Conservation (phyloP, 1,140 invertebrate genomes). For the Drosophila pandora region DNA sequence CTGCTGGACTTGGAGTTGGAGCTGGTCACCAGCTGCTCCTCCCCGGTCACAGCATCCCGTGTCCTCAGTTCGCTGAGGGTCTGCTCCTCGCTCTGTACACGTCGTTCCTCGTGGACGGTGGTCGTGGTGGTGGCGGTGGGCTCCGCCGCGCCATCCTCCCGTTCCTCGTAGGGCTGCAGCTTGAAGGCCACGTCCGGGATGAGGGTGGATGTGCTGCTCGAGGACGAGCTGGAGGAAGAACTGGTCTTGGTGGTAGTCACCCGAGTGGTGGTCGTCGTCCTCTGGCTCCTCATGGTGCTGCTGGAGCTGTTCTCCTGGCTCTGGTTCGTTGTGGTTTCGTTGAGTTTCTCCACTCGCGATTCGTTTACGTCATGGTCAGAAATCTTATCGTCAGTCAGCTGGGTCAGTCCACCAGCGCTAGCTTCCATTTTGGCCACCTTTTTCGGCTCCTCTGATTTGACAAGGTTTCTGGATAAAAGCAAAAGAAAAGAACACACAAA, state of each 20-base stretch:
- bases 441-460: constrained; percentile 65
- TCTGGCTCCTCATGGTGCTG: constrained; percentile 43
- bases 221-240: constrained; percentile 42
- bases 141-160: constrained; percentile 12
- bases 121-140: constrained; percentile 33
- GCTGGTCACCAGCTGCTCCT: constrained; percentile 73
- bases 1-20: constrained; percentile 73
- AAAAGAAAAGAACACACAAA: constrained; percentile 17
- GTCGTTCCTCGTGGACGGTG: constrained; percentile 66
- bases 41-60: constrained; percentile 59
- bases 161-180: constrained; percentile 67
- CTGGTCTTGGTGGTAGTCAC: constrained; percentile 60
- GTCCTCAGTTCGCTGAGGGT: constrained; percentile 69
- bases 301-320: constrained; percentile 32
- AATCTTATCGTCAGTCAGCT: constrained; percentile 65
- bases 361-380: constrained; percentile 46
- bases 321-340: constrained; percentile 30
- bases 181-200: constrained; percentile 61
- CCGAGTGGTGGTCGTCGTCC: constrained; percentile 60
- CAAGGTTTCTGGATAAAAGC: constrained; percentile 57
- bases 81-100: constrained; percentile 69
- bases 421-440: constrained; percentile 68
- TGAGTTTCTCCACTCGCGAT: constrained; percentile 16
- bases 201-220: constrained; percentile 14
- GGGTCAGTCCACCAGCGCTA: constrained; percentile 21